Evolutionary conservation across 2,888 invertebrate species (phyloP).

Genomic region (Sinhomidia bicolor): DNA sequence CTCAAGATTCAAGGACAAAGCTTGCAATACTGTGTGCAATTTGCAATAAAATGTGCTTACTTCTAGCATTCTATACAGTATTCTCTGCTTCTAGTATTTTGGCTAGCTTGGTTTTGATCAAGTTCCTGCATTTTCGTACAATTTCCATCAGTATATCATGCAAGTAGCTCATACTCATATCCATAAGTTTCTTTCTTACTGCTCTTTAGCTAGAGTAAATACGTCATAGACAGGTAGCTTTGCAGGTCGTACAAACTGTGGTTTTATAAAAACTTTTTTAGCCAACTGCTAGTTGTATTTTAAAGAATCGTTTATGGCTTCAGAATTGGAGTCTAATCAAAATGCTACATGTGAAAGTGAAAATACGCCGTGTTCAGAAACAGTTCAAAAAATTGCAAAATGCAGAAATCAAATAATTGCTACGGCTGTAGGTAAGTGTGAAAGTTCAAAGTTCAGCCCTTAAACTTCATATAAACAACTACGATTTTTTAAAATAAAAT

Average conservation of each 20-base stretch:
- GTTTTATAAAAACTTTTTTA: too few relatives aligned
- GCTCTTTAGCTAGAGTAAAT: too few relatives aligned
- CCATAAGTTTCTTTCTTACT: neutral
- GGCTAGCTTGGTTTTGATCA: neutral
- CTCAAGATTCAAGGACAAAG: conserved; percentile 20
- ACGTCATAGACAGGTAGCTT: too few relatives aligned
- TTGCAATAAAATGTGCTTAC: neutral
- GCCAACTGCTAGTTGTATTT: too few relatives aligned
- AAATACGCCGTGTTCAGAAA: neutral
- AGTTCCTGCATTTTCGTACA: neutral
- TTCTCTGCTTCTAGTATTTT: neutral
- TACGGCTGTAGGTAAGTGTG: conserved; percentile 43
- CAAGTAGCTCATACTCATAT: neutral
- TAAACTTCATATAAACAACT: too few relatives aligned
- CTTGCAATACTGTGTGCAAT: neutral
- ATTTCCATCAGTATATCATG: too few relatives aligned
- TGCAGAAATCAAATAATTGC: conserved; percentile 50
- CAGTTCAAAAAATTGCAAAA: neutral
- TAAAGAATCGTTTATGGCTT: neutral
- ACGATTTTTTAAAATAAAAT: neutral
- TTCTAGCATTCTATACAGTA: too few relatives aligned
- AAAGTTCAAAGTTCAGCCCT: too few relatives aligned
- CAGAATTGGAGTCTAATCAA: neutral
- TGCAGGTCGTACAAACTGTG: too few relatives aligned
- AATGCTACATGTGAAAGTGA: neutral